These are phyloP conservation scores for Microcebus ravelobensis DNA, from an alignment of 2,113 vertebrate species.

Conservation along the genomic window DNA sequence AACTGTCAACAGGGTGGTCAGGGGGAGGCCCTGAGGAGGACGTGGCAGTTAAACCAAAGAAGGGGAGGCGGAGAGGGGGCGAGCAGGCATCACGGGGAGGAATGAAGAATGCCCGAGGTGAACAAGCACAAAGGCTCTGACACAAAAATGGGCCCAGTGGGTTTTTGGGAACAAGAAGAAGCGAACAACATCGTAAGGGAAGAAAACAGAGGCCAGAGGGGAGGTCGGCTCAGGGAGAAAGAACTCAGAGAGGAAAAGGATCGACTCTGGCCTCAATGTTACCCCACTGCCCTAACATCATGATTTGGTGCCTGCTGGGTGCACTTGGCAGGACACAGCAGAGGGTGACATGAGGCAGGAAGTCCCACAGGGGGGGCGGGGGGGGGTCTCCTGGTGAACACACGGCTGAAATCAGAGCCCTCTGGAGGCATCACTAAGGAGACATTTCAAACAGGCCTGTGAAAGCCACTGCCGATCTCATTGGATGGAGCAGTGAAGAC, in stretches of 20 bases:
- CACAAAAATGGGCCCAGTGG: neutral
- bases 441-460: neutral
- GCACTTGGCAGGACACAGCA: neutral
- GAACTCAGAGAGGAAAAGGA: neutral
- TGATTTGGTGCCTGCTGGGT: neutral
- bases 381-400: neutral
- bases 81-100: accelerated
- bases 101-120: neutral
- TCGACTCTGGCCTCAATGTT: accelerated
- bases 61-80: neutral
- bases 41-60: neutral
- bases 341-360: neutral
- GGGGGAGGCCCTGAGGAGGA: neutral
- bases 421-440: neutral
- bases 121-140: neutral
- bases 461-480: neutral
- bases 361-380: accelerated
- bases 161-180: neutral
- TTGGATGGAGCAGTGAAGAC: neutral
- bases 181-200: neutral
- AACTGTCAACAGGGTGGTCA: neutral
- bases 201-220: neutral
- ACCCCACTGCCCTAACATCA: neutral
- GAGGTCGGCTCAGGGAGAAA: neutral
- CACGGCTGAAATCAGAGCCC: neutral